Conservation (phyloP, 2,797 vertebrate genomes). For the Onychomys leucogaster region DNA sequence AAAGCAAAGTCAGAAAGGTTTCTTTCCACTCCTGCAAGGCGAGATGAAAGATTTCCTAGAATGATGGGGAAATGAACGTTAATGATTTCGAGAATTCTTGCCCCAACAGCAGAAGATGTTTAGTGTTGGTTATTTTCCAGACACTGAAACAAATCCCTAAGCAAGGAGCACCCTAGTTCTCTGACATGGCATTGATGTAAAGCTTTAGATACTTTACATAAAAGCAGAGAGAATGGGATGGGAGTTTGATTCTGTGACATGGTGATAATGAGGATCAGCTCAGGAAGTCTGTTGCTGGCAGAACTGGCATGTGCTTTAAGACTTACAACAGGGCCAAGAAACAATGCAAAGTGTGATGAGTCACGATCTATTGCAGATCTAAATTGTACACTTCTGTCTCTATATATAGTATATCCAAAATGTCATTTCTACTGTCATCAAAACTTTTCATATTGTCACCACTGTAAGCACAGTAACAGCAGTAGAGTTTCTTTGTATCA, state of each 20-base stretch:
- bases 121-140: constrained; percentile 17
- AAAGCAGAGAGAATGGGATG: constrained; percentile 61
- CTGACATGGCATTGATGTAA: constrained; percentile 65
- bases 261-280: constrained; percentile 74
- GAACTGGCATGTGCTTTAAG: constrained; percentile 77
- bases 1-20: constrained; percentile 57
- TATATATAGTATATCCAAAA: constrained; percentile 76
- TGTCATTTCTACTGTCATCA: constrained; percentile 76
- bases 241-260: constrained; percentile 76
- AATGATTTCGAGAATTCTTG: neutral
- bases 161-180: constrained; percentile 44
- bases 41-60: constrained; percentile 27
- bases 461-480: constrained; percentile 61
- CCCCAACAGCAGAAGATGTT: constrained; percentile 1
- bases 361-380: constrained; percentile 66
- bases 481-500: constrained; percentile 65
- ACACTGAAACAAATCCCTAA: constrained; percentile 40
- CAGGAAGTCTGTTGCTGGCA: constrained; percentile 80
- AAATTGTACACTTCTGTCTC: constrained; percentile 73
- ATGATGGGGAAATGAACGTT: constrained; percentile 16
- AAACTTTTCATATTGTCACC: constrained; percentile 72
- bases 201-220: constrained; percentile 64
- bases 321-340: constrained; percentile 69
- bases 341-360: constrained; percentile 75
- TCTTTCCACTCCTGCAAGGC: neutral